Conservation (phyloP, 2,113 vertebrate species). For the Heterotilapia buettikoferi region DNA sequence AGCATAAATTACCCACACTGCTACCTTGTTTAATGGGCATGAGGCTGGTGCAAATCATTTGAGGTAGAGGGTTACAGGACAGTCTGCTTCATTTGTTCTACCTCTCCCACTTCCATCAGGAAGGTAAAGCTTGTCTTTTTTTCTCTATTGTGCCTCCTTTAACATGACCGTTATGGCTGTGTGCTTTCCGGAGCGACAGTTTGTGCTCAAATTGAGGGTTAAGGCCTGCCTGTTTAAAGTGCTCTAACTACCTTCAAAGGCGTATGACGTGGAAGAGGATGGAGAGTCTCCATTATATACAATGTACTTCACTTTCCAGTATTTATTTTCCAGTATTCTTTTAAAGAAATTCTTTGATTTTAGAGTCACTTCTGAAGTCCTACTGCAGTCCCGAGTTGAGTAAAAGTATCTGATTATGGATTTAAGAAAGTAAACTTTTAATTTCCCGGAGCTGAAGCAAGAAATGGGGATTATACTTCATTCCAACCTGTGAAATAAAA, state of each 20-base stretch:
- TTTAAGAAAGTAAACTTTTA: neutral
- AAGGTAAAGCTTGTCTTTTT: slow-evolving; percentile 41
- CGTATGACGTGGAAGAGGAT: neutral
- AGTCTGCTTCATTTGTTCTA: slow-evolving; percentile 14
- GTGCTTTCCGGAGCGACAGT: slow-evolving; percentile 39
- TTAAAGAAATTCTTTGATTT: neutral
- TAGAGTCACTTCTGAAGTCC: neutral
- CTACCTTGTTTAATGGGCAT: slow-evolving; percentile 43
- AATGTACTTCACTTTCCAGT: neutral
- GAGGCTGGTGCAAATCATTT: slow-evolving; percentile 34
- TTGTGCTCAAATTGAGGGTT: slow-evolving; percentile 44
- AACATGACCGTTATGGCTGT: slow-evolving; percentile 55
- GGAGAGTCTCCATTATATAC: neutral
- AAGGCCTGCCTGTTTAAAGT: slow-evolving; percentile 29
- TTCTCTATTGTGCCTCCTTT: slow-evolving; percentile 22
- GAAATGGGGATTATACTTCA: neutral
- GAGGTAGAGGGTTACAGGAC: slow-evolving; percentile 12
- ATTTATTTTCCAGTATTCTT: neutral
- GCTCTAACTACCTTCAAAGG: slow-evolving; percentile 15
- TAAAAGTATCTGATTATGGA: neutral
- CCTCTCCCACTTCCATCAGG: neutral
- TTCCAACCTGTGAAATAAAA: neutral
- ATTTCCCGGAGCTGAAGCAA: neutral
- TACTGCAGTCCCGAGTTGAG: neutral
- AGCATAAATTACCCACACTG: slow-evolving; percentile 45